These are phyloP conservation scores for Dicycla oo DNA, from an alignment of 2,888 invertebrate genomes.

Conservation along the genomic window DNA sequence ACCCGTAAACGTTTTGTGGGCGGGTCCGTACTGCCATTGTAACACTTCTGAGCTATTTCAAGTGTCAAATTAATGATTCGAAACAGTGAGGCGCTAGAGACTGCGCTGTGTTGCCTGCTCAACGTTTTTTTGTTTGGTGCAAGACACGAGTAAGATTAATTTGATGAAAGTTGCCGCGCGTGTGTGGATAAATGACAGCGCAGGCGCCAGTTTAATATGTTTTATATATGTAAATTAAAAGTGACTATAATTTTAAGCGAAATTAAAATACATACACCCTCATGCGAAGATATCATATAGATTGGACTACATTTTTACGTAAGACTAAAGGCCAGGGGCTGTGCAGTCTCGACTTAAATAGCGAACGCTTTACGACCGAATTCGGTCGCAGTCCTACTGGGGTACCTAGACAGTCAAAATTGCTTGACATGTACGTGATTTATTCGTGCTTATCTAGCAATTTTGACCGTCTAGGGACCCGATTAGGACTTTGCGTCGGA, in stretches of 20 bases:
- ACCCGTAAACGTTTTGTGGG: constrained; percentile 83
- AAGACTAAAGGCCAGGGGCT: too few species aligned
- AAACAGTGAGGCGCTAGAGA: constrained; percentile 80
- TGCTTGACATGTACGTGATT: too few species aligned
- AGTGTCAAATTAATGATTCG: constrained; percentile 89
- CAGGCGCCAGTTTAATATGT: neutral
- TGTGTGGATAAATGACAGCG: neutral
- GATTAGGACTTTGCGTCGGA: too few species aligned
- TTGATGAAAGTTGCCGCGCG: constrained; percentile 16
- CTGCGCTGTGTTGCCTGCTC: constrained; percentile 70
- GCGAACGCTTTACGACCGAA: too few species aligned
- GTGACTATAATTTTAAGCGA: neutral
- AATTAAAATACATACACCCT: neutral
- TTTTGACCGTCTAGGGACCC: too few species aligned
- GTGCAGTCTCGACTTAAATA: too few species aligned
- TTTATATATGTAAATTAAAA: neutral
- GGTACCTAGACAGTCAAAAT: too few species aligned
- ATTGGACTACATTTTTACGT: neutral
- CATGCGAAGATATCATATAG: too few species aligned
- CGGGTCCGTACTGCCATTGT: constrained; percentile 79
- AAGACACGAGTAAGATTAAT: constrained; percentile 52
- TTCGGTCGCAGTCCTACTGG: too few species aligned
- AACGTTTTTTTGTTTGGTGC: constrained; percentile 65
- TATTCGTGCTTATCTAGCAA: too few species aligned
- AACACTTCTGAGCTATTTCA: constrained; percentile 82